Conservation (phyloP, 2,797 vertebrate genomes). For the Hylomyscus alleni region DNA sequence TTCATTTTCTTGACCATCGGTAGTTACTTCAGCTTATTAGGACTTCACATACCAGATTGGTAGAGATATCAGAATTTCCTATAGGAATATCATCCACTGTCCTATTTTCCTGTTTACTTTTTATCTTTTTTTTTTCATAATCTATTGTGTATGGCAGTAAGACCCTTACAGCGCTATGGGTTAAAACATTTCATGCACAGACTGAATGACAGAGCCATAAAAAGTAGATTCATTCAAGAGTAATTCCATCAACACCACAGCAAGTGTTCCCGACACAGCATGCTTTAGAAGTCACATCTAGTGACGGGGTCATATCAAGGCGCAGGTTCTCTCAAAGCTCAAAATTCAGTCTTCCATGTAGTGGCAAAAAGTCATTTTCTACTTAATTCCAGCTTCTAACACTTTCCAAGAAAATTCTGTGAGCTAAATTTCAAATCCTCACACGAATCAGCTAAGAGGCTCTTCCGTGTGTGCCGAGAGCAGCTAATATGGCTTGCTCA, state of each 20-base stretch:
- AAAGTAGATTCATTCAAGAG: background rate
- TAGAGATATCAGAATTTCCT: background rate
- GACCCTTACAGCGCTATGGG: background rate
- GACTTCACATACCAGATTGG: background rate
- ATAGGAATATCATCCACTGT: background rate
- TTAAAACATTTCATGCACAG: background rate
- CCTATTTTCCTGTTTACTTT: background rate
- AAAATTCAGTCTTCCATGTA: background rate
- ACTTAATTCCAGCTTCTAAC: background rate
- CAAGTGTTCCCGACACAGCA: slow-evolving; percentile 23
- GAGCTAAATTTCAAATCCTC: slow-evolving; percentile 23
- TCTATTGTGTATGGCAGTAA: background rate
- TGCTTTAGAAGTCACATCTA: slow-evolving; percentile 1
- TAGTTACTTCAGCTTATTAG: background rate
- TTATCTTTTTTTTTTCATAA: background rate
- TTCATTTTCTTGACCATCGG: background rate
- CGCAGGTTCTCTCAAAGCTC: background rate
- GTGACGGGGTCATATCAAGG: background rate
- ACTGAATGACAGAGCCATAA: background rate
- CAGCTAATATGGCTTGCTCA: background rate
- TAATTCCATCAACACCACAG: background rate
- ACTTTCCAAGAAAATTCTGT: background rate
- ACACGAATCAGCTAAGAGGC: background rate
- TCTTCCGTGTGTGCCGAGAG: background rate
- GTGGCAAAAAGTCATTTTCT: background rate